phyloP scores from a whole-genome alignment of 2,888 invertebrate species.

The Pediacus dermestoides region DNA sequence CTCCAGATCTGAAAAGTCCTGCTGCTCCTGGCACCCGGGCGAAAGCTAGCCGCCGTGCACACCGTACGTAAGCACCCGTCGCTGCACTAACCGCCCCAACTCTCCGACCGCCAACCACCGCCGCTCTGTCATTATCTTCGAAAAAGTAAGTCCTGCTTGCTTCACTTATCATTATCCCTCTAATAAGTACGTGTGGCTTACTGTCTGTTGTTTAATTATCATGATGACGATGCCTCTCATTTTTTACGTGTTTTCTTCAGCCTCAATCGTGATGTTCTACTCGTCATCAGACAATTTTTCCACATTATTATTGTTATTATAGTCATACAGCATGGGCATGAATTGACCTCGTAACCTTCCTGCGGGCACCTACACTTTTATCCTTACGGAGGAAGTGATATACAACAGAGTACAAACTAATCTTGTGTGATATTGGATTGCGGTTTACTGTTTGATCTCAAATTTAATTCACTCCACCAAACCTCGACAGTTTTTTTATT shows the following conservation, averaged over 20 bases:
- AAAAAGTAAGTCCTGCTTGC: neutral
- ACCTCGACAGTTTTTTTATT: too few relatives aligned
- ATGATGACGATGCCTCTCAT: neutral
- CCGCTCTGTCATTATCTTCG: slow-evolving; percentile 3
- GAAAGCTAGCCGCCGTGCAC: slow-evolving; percentile 14
- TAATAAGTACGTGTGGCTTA: too few relatives aligned
- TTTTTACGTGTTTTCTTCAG: neutral
- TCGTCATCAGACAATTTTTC: too few relatives aligned
- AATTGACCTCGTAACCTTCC: slow-evolving; percentile 1
- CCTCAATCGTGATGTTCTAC: too few relatives aligned
- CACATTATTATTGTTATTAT: neutral
- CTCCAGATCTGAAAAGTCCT: slow-evolving; percentile 38
- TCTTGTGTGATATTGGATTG: slow-evolving; percentile 9
- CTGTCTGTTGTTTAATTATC: neutral
- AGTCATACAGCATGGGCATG: slow-evolving; percentile 5
- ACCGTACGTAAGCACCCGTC: slow-evolving; percentile 13
- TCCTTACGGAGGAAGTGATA: slow-evolving; percentile 2
- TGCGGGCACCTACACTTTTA: neutral
- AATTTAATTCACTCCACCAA: slow-evolving; percentile 9
- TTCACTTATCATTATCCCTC: too few relatives aligned
- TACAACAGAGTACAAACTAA: slow-evolving; percentile 2
- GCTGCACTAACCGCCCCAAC: slow-evolving; percentile 10
- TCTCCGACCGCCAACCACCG: slow-evolving; percentile 6
- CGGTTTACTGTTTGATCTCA: slow-evolving; percentile 3
- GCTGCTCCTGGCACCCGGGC: slow-evolving; percentile 39